Conservation (phyloP, 2,797 vertebrate genomes). For the Liparis tanakae region DNA sequence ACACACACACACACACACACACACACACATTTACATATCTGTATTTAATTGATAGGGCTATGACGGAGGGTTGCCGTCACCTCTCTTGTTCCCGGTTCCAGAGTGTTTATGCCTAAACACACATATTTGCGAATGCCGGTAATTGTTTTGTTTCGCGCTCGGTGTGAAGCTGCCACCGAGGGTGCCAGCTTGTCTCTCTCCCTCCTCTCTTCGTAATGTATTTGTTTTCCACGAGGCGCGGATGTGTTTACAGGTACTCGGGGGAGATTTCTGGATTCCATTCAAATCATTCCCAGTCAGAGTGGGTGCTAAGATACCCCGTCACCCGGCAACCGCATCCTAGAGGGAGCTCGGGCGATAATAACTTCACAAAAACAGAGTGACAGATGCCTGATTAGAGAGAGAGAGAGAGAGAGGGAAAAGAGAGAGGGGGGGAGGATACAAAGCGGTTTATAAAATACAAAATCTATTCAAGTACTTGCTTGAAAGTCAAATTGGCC, state of each 20-base stretch:
- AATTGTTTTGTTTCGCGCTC: constrained; percentile 88
- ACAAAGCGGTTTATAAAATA: constrained; percentile 95
- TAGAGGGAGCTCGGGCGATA: constrained; percentile 99
- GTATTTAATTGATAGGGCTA: constrained; percentile 67
- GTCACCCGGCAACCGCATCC: constrained; percentile 99
- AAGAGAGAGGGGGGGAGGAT: constrained; percentile 49
- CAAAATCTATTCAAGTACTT: constrained; percentile 97
- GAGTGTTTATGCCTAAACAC: constrained; percentile 82
- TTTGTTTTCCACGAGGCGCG: constrained; percentile 99
- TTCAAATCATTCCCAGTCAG: constrained; percentile 99
- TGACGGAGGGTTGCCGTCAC: constrained; percentile 65
- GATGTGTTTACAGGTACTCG: constrained; percentile 99
- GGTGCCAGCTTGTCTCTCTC: constrained; percentile 85
- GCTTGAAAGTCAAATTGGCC: constrained; percentile 94
- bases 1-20: constrained; percentile 36
- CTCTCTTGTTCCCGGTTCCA: constrained; percentile 72
- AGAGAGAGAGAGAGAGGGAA: constrained; percentile 66
- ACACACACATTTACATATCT: neutral
- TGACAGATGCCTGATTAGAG: constrained; percentile 99
- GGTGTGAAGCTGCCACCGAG: constrained; percentile 84
- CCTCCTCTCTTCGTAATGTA: constrained; percentile 88
- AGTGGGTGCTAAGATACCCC: constrained; percentile 99
- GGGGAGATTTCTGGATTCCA: constrained; percentile 99
- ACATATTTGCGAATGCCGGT: constrained; percentile 84
- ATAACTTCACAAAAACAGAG: constrained; percentile 99